Conservation (phyloP, 2,888 invertebrate species). For the Galerucella calmariensis region DNA sequence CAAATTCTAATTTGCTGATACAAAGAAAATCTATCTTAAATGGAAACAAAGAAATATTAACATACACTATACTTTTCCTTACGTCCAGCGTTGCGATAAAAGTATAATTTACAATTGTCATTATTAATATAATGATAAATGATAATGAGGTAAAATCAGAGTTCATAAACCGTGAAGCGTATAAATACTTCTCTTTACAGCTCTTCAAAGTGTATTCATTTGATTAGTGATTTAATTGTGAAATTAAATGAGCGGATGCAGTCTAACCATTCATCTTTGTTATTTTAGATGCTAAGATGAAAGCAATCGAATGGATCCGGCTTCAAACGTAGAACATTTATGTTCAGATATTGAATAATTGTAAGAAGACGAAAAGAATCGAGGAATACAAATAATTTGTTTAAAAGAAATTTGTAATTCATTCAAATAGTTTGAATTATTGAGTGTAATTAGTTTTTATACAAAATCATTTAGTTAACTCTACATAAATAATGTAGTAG, state of each 20-base stretch:
- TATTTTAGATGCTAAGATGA: constrained; percentile 1
- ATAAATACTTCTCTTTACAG: constrained; percentile 39
- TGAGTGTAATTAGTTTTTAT: no score
- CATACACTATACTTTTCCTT: not conserved
- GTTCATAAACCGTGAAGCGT: constrained; percentile 42
- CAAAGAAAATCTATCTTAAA: no score
- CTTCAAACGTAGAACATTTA: not conserved
- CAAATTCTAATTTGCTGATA: no score
- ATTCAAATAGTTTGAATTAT: no score
- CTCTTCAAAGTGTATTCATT: constrained; percentile 30
- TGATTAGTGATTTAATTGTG: constrained; percentile 22
- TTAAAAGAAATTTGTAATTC: no score
- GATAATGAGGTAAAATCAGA: constrained; percentile 39
- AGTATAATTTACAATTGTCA: constrained; percentile 34
- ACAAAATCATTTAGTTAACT: no score
- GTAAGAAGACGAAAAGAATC: not conserved
- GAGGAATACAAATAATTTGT: no score
- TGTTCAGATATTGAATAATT: not conserved
- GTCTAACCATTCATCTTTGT: not conserved
- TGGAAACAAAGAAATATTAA: no score
- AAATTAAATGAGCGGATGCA: constrained; percentile 31
- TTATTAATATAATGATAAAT: constrained; percentile 35
- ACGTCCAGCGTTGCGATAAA: not conserved
- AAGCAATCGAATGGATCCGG: not conserved
- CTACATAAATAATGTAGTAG: no score